Evolutionary conservation across 2,113 vertebrate species (phyloP).

Genomic region (Phaetusa simplex): DNA sequence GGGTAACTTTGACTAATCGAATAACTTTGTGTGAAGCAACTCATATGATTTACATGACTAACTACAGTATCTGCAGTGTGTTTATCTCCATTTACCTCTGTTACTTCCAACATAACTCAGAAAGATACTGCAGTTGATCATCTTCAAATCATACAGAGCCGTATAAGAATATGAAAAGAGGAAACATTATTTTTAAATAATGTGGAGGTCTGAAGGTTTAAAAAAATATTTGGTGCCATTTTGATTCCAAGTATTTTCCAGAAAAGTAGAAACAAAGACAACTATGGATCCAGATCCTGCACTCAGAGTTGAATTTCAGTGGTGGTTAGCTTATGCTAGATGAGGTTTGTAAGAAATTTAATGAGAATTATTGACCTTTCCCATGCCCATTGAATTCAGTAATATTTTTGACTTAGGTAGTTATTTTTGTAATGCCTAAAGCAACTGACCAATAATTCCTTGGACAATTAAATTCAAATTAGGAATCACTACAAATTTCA

Average conservation of each 20-base stretch:
- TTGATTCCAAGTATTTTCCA: not conserved
- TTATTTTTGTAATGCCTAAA: not conserved
- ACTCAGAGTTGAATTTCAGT: not conserved
- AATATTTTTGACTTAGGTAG: not conserved
- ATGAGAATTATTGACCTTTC: slow-evolving; percentile 29
- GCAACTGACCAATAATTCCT: not conserved
- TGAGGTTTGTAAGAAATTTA: not conserved
- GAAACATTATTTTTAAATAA: not conserved
- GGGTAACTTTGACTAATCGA: not conserved
- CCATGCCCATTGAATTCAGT: not conserved
- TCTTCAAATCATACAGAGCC: not conserved
- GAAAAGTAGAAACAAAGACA: not conserved
- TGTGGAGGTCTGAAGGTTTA: not conserved
- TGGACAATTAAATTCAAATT: slow-evolving; percentile 15
- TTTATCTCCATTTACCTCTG: not conserved
- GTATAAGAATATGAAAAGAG: not conserved
- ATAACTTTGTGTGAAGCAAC: not conserved
- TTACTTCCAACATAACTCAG: not conserved
- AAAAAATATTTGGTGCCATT: not conserved
- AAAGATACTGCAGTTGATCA: not conserved
- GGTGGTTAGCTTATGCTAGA: not conserved
- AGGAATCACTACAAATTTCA: not conserved
- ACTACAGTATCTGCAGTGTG: not conserved
- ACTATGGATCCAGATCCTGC: not conserved
- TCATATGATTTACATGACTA: not conserved